Evolutionary conservation across 2,797 vertebrate species (phyloP).

Genomic region (Mus minutoides): DNA sequence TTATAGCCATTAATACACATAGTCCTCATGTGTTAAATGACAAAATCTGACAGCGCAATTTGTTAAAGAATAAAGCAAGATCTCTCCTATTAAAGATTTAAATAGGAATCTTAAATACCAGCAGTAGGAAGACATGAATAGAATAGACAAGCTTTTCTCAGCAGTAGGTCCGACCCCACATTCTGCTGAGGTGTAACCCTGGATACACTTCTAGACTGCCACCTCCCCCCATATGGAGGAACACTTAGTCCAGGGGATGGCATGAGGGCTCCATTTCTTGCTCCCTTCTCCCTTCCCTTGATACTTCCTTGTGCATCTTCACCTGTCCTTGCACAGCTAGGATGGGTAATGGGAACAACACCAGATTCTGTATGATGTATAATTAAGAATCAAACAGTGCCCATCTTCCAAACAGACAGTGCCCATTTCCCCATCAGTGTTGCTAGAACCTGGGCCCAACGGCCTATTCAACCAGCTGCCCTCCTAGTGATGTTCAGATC

Average conservation of each 20-base stretch:
- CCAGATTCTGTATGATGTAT: not conserved
- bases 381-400: not conserved
- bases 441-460: not conserved
- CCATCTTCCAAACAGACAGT: too few species aligned
- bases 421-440: not conserved
- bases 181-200: not conserved
- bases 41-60: not conserved
- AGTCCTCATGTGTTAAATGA: not conserved
- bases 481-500: not conserved
- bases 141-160: not conserved
- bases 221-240: not conserved
- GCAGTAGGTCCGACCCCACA: not conserved
- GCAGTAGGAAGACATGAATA: not conserved
- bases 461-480: not conserved
- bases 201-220: not conserved
- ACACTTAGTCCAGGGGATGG: not conserved
- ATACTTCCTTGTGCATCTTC: not conserved
- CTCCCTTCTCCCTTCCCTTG: not conserved
- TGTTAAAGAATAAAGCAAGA: conserved; percentile 3
- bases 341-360: not conserved
- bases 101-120: conserved; percentile 2
- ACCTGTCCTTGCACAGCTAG: not conserved
- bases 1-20: too few species aligned
- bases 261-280: not conserved
- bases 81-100: conserved; percentile 16